phyloP scores from a whole-genome alignment of 2,888 invertebrate genomes.

The Archips xylosteana region DNA sequence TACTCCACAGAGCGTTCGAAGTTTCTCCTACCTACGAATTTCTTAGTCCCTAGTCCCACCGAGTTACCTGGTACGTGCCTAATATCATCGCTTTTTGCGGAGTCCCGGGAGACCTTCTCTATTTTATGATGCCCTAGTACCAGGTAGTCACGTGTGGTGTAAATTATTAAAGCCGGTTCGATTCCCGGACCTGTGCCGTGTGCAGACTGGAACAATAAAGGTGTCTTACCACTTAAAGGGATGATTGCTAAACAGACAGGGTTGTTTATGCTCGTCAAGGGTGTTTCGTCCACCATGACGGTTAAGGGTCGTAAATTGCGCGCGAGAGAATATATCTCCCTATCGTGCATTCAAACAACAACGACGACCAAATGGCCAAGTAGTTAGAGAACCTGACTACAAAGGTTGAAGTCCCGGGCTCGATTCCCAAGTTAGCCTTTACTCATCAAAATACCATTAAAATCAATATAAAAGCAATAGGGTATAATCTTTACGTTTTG shows the following conservation, averaged over 20 bases:
- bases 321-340: not conserved
- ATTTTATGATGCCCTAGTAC: conserved; percentile 71
- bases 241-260: conserved; percentile 13
- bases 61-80: conserved; percentile 61
- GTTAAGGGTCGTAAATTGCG: not conserved
- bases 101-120: conserved; percentile 70
- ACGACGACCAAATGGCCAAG: too few relatives aligned
- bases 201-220: conserved; percentile 25
- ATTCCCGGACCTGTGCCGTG: conserved; percentile 49
- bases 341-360: too few relatives aligned
- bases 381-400: too few relatives aligned
- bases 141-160: conserved; percentile 63
- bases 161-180: conserved; percentile 65
- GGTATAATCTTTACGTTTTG: too few relatives aligned
- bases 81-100: conserved; percentile 79
- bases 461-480: too few relatives aligned
- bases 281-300: conserved; percentile 2
- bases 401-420: too few relatives aligned
- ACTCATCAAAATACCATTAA: too few relatives aligned
- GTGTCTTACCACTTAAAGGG: conserved; percentile 15
- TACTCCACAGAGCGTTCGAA: conserved; percentile 3
- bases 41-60: conserved; percentile 7
- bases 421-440: too few relatives aligned
- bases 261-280: conserved; percentile 2
- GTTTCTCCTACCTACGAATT: conserved; percentile 7